Evolutionary conservation across 2,797 vertebrate species (phyloP).

Genomic region (Rhabdophis nuchalis): DNA sequence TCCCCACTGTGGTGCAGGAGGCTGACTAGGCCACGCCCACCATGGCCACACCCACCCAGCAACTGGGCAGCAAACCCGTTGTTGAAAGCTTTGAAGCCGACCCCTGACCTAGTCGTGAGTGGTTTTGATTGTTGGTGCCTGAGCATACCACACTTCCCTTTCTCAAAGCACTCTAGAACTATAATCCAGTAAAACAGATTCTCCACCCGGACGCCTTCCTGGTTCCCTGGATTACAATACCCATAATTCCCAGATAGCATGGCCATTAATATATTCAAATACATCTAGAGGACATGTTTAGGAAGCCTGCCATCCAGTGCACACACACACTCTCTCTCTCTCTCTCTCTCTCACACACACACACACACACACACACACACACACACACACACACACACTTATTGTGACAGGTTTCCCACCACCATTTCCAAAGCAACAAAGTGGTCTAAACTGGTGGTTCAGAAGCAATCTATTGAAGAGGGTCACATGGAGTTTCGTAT

Average conservation of each 20-base stretch:
- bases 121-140: no score
- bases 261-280: not conserved
- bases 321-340: no score
- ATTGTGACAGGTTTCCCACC: not conserved
- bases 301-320: not conserved
- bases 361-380: no score
- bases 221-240: not conserved
- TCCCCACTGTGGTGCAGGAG: no score
- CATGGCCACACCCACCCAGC: no score
- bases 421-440: not conserved
- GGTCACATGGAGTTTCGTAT: not conserved
- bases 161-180: no score
- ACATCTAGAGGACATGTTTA: not conserved
- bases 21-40: no score
- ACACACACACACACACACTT: not conserved
- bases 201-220: not conserved
- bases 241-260: not conserved
- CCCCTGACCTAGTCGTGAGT: no score
- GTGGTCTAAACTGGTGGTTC: not conserved
- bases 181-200: not conserved
- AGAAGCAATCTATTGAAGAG: not conserved
- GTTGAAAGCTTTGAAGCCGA: no score
- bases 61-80: no score
- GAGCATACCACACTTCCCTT: no score
- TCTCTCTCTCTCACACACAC: no score